Evolutionary conservation across 1,140 invertebrate species (phyloP).

Genomic region (Brachionus rotundiformis): DNA sequence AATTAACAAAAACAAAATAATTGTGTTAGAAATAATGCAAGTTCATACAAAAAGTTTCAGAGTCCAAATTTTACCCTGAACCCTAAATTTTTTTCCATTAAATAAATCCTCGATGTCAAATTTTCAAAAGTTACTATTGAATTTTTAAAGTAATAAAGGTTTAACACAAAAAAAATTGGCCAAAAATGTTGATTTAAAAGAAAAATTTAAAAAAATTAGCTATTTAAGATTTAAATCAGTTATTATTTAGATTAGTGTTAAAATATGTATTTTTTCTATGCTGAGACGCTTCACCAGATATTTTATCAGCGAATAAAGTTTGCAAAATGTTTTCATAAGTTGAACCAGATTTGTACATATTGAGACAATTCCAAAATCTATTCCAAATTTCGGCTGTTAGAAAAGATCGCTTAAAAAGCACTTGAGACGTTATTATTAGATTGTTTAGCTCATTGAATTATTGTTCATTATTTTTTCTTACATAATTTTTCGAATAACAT

Average conservation of each 20-base stretch:
- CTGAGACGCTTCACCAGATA: background rate
- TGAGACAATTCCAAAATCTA: conserved; percentile 1
- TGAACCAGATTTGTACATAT: conserved; percentile 23
- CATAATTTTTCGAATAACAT: background rate
- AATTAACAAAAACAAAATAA: background rate
- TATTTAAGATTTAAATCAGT: background rate
- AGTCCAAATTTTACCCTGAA: too few species aligned
- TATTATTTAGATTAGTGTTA: background rate
- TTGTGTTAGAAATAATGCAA: background rate
- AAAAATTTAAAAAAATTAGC: background rate
- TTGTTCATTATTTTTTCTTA: conserved; percentile 1
- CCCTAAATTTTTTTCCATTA: too few species aligned
- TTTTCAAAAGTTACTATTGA: too few species aligned
- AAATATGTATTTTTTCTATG: background rate
- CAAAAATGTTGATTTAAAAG: background rate
- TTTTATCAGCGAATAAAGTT: background rate
- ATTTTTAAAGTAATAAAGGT: background rate
- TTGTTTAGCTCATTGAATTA: background rate
- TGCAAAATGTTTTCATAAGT: background rate
- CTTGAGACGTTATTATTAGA: conserved; percentile 8
- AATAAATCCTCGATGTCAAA: too few species aligned
- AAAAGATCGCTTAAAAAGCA: background rate
- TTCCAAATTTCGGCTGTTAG: conserved; percentile 2
- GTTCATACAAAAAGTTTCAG: too few species aligned
- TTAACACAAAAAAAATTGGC: background rate